These are phyloP conservation scores for Pseudomyrmex dendroicus DNA, from an alignment of 1,140 invertebrate species.

Conservation along the genomic window DNA sequence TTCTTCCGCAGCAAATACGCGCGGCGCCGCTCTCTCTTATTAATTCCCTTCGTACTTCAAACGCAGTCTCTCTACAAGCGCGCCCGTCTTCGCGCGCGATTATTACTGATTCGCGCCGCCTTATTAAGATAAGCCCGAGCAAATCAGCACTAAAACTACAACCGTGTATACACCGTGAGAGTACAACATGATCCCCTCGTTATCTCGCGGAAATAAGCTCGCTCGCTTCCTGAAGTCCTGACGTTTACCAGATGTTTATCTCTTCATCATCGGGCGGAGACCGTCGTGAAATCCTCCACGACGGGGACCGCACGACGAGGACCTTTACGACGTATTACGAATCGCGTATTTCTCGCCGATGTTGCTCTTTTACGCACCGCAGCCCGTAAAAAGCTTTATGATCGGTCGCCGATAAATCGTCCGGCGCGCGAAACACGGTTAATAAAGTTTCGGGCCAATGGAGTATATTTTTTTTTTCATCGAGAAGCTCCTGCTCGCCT, in stretches of 20 bases:
- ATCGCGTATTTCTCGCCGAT: constrained; percentile 34
- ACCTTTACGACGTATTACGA: constrained; percentile 50
- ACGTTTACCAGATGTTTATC: constrained; percentile 41
- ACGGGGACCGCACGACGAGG: background rate
- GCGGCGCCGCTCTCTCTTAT: constrained; percentile 9
- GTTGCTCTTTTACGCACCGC: constrained; percentile 6
- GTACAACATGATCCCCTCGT: constrained; percentile 37
- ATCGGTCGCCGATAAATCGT: constrained; percentile 47
- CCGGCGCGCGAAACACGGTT: constrained; percentile 46
- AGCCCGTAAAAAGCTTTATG: constrained; percentile 56
- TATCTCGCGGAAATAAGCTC: constrained; percentile 16
- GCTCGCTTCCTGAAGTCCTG: constrained; percentile 14
- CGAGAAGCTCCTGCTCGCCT: background rate
- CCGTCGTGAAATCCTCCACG: constrained; percentile 15
- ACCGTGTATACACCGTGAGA: constrained; percentile 7
- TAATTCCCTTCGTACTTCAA: constrained; percentile 1
- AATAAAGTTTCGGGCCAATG: constrained; percentile 62
- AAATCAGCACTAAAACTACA: constrained; percentile 38
- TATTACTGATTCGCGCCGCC: constrained; percentile 12
- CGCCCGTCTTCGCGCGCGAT: background rate
- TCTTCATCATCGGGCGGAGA: constrained; percentile 32
- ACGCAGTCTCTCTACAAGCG: background rate
- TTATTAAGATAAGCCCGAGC: constrained; percentile 15
- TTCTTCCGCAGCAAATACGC: background rate
- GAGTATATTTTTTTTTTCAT: constrained; percentile 8